Evolutionary conservation across 2,113 vertebrate species (phyloP).

Genomic region (Acanthochromis polyacanthus): DNA sequence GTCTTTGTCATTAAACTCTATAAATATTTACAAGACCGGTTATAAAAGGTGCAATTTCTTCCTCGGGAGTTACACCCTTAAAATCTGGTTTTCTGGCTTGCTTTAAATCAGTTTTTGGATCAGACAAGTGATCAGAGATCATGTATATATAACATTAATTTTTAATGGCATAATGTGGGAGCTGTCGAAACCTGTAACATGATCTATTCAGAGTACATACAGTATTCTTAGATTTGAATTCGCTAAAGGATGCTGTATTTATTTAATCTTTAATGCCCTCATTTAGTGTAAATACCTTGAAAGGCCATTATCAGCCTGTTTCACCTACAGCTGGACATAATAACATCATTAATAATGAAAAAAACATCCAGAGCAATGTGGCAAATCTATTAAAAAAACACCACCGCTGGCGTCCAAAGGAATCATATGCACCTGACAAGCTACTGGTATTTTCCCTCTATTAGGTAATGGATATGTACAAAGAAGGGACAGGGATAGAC

Average conservation of each 20-base stretch:
- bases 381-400: constrained; percentile 36
- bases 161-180: constrained; percentile 24
- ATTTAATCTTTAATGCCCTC: constrained; percentile 31
- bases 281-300: constrained; percentile 32
- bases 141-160: constrained; percentile 24
- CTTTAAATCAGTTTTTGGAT: constrained; percentile 20
- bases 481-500: not conserved
- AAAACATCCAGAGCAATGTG: not conserved
- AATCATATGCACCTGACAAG: not conserved
- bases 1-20: constrained; percentile 44
- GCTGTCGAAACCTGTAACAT: constrained; percentile 5
- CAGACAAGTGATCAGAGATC: constrained; percentile 15
- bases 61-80: not conserved
- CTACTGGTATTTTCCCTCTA: not conserved
- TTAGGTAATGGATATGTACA: not conserved
- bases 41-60: constrained; percentile 5
- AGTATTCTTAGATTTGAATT: not conserved
- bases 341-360: constrained; percentile 49
- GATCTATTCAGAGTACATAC: constrained; percentile 1
- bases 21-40: constrained; percentile 69
- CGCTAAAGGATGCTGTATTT: constrained; percentile 15
- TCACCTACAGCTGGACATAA: constrained; percentile 21
- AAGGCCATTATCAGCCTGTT: constrained; percentile 20
- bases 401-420: not conserved
- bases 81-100: constrained; percentile 1